Conservation (phyloP, 2,113 vertebrate genomes). For the Heterotis niloticus region DNA sequence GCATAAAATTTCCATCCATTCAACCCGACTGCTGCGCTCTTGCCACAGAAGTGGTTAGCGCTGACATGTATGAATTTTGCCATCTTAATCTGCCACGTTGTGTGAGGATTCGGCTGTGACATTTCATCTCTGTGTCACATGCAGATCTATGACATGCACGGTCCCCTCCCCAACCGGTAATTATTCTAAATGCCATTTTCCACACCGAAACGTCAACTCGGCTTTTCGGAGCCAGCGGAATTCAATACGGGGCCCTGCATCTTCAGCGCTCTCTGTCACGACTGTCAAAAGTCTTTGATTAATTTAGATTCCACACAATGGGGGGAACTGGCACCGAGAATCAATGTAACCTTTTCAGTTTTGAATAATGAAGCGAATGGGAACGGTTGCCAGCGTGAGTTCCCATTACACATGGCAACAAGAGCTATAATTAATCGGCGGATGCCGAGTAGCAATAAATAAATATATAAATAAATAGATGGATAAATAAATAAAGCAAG, state of each 20-base stretch:
- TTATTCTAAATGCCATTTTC: slow-evolving; percentile 10
- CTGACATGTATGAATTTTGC: not conserved
- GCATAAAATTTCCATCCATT: not conserved
- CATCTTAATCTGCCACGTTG: not conserved
- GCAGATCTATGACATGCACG: not conserved
- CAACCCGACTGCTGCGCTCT: not conserved
- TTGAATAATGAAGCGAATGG: not conserved
- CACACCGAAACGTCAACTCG: not conserved
- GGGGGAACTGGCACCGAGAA: not conserved
- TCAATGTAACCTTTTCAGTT: slow-evolving; percentile 11
- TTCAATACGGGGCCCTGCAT: not conserved
- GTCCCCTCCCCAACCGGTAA: not conserved
- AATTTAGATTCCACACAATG: slow-evolving; percentile 4
- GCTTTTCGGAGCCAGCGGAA: not conserved
- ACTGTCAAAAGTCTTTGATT: slow-evolving; percentile 7
- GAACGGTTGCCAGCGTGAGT: not conserved
- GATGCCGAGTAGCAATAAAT: not conserved
- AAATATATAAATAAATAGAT: not conserved
- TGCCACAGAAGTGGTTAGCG: not conserved
- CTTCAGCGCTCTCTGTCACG: not conserved
- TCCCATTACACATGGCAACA: not conserved
- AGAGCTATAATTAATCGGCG: not conserved
- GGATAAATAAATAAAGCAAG: no score
- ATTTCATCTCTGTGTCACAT: slow-evolving; percentile 6
- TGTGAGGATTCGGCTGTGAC: not conserved